A percentile compares a stretch with the other conserved stretches of the same genome.
phyloP scores from a whole-genome alignment of 2,113 vertebrate species.

The Eulemur macaco region DNA sequence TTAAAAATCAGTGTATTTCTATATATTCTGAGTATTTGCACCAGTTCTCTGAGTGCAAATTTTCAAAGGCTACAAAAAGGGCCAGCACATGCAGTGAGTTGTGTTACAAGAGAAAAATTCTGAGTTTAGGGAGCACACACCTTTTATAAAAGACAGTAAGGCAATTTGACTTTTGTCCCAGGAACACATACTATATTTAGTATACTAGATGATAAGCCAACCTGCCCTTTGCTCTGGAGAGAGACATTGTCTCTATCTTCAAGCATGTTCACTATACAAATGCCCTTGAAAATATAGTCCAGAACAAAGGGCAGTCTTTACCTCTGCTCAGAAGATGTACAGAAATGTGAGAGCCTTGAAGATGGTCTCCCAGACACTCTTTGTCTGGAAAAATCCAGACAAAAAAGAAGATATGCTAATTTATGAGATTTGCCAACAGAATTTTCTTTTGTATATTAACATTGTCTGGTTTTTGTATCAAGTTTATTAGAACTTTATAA shows the following conservation, averaged over 20 bases:
- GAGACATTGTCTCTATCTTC: background rate
- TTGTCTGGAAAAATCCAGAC: background rate
- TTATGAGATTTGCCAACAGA: background rate
- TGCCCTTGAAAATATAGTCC: background rate
- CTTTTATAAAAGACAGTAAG: background rate
- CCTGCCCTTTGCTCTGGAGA: background rate
- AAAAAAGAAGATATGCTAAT: background rate
- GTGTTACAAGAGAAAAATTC: background rate
- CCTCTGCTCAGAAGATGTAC: background rate
- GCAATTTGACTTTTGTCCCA: background rate
- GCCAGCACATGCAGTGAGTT: background rate
- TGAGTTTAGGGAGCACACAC: background rate
- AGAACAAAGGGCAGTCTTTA: background rate
- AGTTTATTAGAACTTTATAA: background rate
- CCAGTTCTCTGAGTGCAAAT: background rate
- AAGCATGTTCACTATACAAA: background rate
- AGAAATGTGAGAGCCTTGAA: background rate
- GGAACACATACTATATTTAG: background rate
- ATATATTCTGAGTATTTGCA: background rate
- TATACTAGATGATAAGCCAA: background rate
- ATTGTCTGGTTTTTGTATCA: background rate
- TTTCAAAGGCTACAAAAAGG: background rate
- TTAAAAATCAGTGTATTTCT: constrained; percentile 8
- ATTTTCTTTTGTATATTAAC: background rate
- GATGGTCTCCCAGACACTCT: background rate